Evolutionary conservation across 2,888 invertebrate species (phyloP), one percentile per base, ranked within the genome.

Genomic region (Crocallis elinguaria): DNA sequence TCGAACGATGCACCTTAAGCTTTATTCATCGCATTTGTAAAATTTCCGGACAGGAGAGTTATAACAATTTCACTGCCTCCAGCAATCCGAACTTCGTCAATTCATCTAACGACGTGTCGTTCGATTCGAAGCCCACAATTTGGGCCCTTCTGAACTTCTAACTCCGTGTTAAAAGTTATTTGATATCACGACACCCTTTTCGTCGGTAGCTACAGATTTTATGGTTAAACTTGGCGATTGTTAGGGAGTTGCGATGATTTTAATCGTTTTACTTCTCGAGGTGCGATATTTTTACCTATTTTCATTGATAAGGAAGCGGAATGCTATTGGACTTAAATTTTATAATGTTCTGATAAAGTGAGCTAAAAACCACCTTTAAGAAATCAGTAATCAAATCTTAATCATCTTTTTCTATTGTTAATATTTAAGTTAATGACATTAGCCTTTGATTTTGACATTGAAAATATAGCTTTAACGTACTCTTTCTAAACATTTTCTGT

Each of bases 71-170:
- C 13, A 35, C 30, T 19, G 44, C 37, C 29, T 17, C 42, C 36
- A 50, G 59, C 48, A 37, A 53, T 56, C 46, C 37, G 9, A 63
- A 60, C 63, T 60, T 57, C 49, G 60, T 57, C 63, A 53, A 63
- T 63, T 60, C 53, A 25, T 21, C 29, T 58, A 60, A 60, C 56
- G 56, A 58, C 42, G 44, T 62, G 59, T 57, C 58, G 44, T 49
- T 49, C 42, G 52, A 52, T 49, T 55, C 49, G 49, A 41, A 55
- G 55, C 49, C 50, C 43, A 49, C 55, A 60, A 60, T 60, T 60
- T 51, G 46, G 44, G 33, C 54, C 49, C 48, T 52, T 30, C 50
- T 16, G 30, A 57, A 57, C 55, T 62, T 48, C 54, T 57, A 49
- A 45, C 53, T 50, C 36, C 29, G 42, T 48, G 36, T 54, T 49